Conservation (phyloP, 1,140 invertebrate genomes). For the Limonius californicus region DNA sequence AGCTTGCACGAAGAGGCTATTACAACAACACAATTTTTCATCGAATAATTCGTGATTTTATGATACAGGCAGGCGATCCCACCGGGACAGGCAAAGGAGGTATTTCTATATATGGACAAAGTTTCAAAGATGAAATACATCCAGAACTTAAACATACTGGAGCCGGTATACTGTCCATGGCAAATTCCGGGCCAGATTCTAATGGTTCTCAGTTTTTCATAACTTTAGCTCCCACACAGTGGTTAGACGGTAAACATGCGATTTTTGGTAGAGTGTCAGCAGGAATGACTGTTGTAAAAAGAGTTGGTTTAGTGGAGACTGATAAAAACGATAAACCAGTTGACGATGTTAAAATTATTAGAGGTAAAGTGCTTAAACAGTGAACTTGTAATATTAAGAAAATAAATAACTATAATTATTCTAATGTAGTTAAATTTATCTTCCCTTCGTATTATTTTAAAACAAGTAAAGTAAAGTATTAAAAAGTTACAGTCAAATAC, state of each 20-base stretch:
- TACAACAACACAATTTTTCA: constrained; percentile 97
- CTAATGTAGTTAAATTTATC: no score
- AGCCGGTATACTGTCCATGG: constrained; percentile 63
- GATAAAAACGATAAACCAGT: constrained; percentile 86
- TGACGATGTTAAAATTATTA: constrained; percentile 85
- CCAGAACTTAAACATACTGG: constrained; percentile 93
- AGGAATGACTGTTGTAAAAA: constrained; percentile 87
- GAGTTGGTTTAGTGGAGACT: constrained; percentile 90
- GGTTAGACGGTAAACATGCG: constrained; percentile 96
- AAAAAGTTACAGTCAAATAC: no score
- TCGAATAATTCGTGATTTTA: constrained; percentile 93
- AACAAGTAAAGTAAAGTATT: no score
- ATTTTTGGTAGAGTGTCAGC: constrained; percentile 88
- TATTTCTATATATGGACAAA: constrained; percentile 91
- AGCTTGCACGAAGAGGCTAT: constrained; percentile 86
- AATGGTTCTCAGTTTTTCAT: constrained; percentile 99
- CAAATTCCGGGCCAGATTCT: constrained; percentile 91
- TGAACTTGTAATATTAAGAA: constrained; percentile 30
- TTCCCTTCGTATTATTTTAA: no score
- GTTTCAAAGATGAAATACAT: constrained; percentile 95
- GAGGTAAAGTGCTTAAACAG: constrained; percentile 59
- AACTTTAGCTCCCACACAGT: constrained; percentile 92
- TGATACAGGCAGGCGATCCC: constrained; percentile 96
- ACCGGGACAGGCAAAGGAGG: constrained; percentile 94
- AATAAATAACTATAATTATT: constrained; percentile 14